phyloP scores from a whole-genome alignment of 2,888 invertebrate genomes.

The Reticulitermes lucifugus region DNA sequence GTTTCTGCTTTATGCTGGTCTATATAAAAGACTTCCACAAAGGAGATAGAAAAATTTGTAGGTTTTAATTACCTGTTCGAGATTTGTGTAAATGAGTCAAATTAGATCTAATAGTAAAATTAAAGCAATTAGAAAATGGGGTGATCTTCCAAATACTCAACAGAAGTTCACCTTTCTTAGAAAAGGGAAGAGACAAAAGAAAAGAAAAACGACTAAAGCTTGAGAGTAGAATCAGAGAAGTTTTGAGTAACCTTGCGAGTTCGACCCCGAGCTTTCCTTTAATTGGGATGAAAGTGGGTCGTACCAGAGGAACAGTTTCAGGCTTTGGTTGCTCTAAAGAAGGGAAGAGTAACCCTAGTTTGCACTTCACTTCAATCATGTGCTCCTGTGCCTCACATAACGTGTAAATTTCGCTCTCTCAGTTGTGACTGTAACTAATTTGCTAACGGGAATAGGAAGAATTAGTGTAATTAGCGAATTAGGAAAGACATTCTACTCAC shows the following conservation, averaged over 20 bases:
- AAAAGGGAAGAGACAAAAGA: neutral
- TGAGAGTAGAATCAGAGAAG: neutral
- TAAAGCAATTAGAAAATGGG: neutral
- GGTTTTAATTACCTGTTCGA: neutral
- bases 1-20: no score
- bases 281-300: constrained; percentile 8
- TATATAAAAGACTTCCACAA: no score
- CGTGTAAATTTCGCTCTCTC: neutral
- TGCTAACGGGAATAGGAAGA: neutral
- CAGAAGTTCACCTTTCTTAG: neutral
- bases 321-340: constrained; percentile 15
- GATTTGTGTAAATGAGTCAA: neutral
- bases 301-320: neutral
- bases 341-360: constrained; percentile 17
- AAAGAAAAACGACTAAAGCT: neutral
- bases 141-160: neutral
- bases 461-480: neutral
- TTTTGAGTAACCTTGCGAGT: neutral
- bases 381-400: constrained; percentile 5
- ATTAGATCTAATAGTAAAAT: neutral
- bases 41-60: no score
- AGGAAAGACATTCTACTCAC: neutral
- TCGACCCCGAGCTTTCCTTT: neutral
- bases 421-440: constrained; percentile 20
- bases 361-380: constrained; percentile 28